A percentile compares a stretch with the other conserved stretches of the same genome.
Conservation (phyloP, 2,888 invertebrate genomes). For the Antheraea assamensis region DNA sequence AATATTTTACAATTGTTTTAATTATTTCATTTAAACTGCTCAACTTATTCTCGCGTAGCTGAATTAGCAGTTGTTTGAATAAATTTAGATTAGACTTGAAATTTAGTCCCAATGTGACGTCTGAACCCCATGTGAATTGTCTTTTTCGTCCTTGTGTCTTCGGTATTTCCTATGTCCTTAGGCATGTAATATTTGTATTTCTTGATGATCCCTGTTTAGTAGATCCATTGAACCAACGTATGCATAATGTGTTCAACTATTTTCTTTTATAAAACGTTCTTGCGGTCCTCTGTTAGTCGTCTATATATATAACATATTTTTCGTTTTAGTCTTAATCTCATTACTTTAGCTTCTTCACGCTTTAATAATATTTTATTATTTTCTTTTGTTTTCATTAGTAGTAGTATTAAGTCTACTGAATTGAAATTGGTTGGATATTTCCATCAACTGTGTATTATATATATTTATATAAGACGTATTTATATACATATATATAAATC, state of each 20-base stretch:
- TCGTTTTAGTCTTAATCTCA: constrained; percentile 30
- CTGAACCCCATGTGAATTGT: constrained; percentile 54
- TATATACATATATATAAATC: constrained; percentile 19
- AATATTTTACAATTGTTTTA: constrained; percentile 20
- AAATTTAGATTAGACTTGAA: constrained; percentile 58
- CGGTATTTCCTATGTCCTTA: constrained; percentile 44
- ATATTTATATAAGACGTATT: constrained; percentile 9
- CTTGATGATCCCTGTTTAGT: constrained; percentile 53
- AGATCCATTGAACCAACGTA: constrained; percentile 42
- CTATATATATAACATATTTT: constrained; percentile 28
- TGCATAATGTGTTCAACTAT: constrained; percentile 28
- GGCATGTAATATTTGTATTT: constrained; percentile 55
- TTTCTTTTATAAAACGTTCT: constrained; percentile 32
- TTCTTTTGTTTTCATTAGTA: background rate
- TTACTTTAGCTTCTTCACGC: constrained; percentile 43
- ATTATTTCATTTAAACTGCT: constrained; percentile 24
- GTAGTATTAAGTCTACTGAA: background rate
- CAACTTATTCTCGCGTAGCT: constrained; percentile 63
- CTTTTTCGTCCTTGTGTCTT: constrained; percentile 48
- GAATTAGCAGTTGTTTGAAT: constrained; percentile 50
- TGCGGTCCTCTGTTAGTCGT: constrained; percentile 29
- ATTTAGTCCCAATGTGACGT: constrained; percentile 53
- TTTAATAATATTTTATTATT: constrained; percentile 33
- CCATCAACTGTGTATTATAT: background rate
- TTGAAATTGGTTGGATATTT: background rate